Conservation (phyloP, 2,888 invertebrate species). For the Notodonta ziczac region DNA sequence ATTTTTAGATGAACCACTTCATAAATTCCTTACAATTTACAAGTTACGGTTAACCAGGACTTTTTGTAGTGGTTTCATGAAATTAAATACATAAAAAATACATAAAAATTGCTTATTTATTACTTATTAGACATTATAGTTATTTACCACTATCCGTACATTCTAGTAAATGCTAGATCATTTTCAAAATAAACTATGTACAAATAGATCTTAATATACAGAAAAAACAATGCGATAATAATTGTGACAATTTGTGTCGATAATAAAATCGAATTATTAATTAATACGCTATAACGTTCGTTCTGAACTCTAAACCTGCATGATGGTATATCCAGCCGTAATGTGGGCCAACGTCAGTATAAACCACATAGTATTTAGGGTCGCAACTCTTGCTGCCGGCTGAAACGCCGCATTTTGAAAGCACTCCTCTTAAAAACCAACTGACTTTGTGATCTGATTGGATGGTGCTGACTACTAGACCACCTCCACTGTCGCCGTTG, state of each 20-base stretch:
- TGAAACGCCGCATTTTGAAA: slow-evolving; percentile 69
- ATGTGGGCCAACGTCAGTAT: slow-evolving; percentile 72
- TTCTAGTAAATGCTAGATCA: background rate
- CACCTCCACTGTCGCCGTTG: slow-evolving; percentile 87
- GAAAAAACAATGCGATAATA: background rate
- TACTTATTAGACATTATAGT: background rate
- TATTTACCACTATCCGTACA: background rate
- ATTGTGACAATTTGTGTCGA: slow-evolving; percentile 10
- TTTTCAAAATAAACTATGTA: background rate
- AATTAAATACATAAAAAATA: background rate
- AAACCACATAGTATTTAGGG: slow-evolving; percentile 66
- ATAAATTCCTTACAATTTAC: background rate
- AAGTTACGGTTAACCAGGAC: background rate
- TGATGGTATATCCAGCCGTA: slow-evolving; percentile 75
- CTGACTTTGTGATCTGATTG: slow-evolving; percentile 67
- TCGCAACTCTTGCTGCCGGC: slow-evolving; percentile 56
- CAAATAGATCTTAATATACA: background rate
- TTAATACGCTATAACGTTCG: slow-evolving; percentile 41
- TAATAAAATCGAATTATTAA: background rate
- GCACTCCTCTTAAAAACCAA: slow-evolving; percentile 72
- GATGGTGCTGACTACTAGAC: slow-evolving; percentile 74
- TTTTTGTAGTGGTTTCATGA: background rate
- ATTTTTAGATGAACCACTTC: slow-evolving; percentile 27
- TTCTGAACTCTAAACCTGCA: slow-evolving; percentile 57
- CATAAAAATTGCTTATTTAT: background rate